A percentile compares a stretch with the other conserved stretches of the same genome.
phyloP scores from a whole-genome alignment of 2,113 vertebrate genomes.

The Entelurus aequoreus region DNA sequence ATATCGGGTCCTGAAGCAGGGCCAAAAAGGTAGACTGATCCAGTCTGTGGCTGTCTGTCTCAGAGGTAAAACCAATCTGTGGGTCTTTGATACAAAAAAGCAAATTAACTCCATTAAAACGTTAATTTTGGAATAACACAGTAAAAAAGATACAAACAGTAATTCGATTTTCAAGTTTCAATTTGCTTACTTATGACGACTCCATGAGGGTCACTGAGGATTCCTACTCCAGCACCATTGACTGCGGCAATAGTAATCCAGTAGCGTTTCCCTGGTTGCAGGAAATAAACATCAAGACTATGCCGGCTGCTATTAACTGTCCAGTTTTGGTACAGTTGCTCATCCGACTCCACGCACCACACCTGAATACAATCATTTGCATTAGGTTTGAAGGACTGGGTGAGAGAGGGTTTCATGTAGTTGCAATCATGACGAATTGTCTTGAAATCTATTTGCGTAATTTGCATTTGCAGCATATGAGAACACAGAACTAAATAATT shows the following conservation, averaged over 20 bases:
- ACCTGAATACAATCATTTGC: constrained; percentile 63
- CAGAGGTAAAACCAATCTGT: constrained; percentile 7
- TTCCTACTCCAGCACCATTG: constrained; percentile 84
- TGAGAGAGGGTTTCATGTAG: too few relatives aligned
- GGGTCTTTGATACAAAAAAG: constrained; percentile 51
- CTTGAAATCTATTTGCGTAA: too few relatives aligned
- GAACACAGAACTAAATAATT: too few relatives aligned
- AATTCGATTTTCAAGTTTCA: background rate
- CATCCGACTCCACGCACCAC: constrained; percentile 80
- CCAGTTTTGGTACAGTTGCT: constrained; percentile 76
- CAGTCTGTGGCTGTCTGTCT: constrained; percentile 24
- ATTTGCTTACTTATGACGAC: constrained; percentile 73
- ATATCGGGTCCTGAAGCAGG: constrained; percentile 73
- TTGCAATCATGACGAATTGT: too few relatives aligned
- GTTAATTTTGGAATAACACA: background rate
- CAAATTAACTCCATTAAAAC: background rate
- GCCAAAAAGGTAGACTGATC: constrained; percentile 53
- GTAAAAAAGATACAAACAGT: background rate
- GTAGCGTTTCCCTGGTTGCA: constrained; percentile 65
- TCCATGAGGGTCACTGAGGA: constrained; percentile 75
- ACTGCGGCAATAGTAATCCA: constrained; percentile 85
- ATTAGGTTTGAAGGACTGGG: too few relatives aligned
- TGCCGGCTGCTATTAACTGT: constrained; percentile 74
- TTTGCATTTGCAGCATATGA: too few relatives aligned
- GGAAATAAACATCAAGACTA: constrained; percentile 68